Conservation (phyloP, 2,797 vertebrate species). For the Podargus strigoides region DNA sequence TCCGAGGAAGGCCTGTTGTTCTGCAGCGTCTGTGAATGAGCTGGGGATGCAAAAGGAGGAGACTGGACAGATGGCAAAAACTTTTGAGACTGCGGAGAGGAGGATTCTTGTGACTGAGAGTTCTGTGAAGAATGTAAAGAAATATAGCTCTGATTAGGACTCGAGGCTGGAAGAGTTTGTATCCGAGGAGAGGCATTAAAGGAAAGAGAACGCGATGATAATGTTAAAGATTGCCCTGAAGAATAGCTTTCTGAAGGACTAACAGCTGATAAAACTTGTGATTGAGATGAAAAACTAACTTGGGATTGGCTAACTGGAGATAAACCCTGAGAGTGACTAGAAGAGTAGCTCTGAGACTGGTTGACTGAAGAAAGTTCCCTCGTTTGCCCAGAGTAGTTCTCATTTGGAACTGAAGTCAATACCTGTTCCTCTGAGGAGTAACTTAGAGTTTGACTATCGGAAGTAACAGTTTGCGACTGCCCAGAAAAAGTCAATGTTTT, state of each 20-base stretch:
- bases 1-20: constrained; percentile 83
- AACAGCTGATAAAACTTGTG: constrained; percentile 84
- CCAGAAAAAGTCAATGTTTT: constrained; percentile 88
- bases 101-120: constrained; percentile 80
- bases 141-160: constrained; percentile 83
- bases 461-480: constrained; percentile 83
- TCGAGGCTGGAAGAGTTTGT: constrained; percentile 81
- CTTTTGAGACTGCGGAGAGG: constrained; percentile 86
- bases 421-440: constrained; percentile 84
- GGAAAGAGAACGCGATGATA: constrained; percentile 80
- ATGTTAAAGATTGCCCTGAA: constrained; percentile 84
- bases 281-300: constrained; percentile 88
- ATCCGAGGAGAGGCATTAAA: constrained; percentile 82
- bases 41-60: constrained; percentile 79
- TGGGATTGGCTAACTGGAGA: constrained; percentile 83
- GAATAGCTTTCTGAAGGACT: constrained; percentile 88
- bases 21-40: constrained; percentile 85
- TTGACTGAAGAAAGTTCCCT: constrained; percentile 86
- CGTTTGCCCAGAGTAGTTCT: constrained; percentile 84
- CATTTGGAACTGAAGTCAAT: constrained; percentile 82
- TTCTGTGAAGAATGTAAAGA: constrained; percentile 84
- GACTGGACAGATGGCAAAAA: constrained; percentile 84
- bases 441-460: constrained; percentile 87
- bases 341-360: constrained; percentile 87
- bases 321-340: constrained; percentile 90